Evolutionary conservation across 2,888 invertebrate species (phyloP), one percentile per base, ranked within the genome.

Genomic region (Nemapogon koenigi): DNA sequence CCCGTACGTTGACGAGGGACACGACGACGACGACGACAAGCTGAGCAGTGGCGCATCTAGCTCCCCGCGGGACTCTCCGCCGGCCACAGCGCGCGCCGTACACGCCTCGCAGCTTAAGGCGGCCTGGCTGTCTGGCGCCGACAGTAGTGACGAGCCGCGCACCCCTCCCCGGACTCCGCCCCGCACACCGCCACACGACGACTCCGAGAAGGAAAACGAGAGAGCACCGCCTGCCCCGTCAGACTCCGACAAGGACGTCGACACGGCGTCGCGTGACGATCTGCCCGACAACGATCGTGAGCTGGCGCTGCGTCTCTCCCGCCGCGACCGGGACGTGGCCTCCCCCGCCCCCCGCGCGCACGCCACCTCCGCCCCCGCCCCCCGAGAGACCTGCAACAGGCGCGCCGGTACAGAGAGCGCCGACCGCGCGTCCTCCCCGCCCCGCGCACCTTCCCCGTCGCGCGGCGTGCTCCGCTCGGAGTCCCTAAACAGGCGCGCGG

Each of bases 241-340:
- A 62, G 88, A 89, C 76, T 88, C 88, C 39, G 90, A 91, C 62
- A 87, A 87, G 63, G 90, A 90, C 68, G 83, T 88, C 46, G 88
- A 87, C 59, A 89, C 88, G 57, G 82, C 87, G 49, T 82, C 88
- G 29, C 50, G 54, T 50, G 53, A 48, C 40, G 62, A 55, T 41
- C 45, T 57, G 40, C 79, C 79, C 39, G 76, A 80, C 52, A 76
- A 80, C 55, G 80, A 80, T 52, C 28, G 28, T 13, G 25, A 8
- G 13, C 27, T 22, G 6, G n/a, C 27, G 8, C 10, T 10, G 11
- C n/a, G 10, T 4, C 4, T 3, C 28, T 29, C 3, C 10, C 19
- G 18, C 15, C 16, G 13, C 25, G 28, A 15, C n/a, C n/a, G n/a
- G n/a, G n/a, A n/a, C n/a, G n/a, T n/a, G n/a, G 14, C 11, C 18